phyloP scores from a whole-genome alignment of 2,797 vertebrate genomes.

The Silurus lanzhouensis region DNA sequence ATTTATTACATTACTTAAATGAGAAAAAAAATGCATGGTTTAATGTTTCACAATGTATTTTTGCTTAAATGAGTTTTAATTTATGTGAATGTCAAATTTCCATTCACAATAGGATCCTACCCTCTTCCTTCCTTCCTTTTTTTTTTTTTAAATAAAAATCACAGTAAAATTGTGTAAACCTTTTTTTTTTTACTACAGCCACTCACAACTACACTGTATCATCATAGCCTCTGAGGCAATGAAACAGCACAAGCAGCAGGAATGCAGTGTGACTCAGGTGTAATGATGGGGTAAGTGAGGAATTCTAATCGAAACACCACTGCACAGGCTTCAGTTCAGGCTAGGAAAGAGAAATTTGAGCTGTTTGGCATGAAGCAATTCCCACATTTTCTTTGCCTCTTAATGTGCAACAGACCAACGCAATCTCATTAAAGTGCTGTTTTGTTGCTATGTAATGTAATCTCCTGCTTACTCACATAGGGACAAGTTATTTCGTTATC shows the following conservation, averaged over 20 bases:
- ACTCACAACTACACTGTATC: neutral
- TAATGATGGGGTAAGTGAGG: slow-evolving; percentile 60
- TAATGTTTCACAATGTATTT: neutral
- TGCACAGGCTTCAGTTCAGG: slow-evolving; percentile 56
- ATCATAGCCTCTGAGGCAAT: slow-evolving; percentile 5
- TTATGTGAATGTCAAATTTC: slow-evolving; percentile 21
- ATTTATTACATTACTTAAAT: slow-evolving; percentile 55
- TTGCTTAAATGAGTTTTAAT: neutral
- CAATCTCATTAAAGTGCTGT: slow-evolving; percentile 38
- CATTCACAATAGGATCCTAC: neutral
- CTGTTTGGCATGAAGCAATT: slow-evolving; percentile 70
- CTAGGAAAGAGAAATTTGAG: slow-evolving; percentile 53
- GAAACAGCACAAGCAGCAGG: slow-evolving; percentile 25
- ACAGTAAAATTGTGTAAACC: neutral
- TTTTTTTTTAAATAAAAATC: slow-evolving; percentile 34
- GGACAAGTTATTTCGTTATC: slow-evolving; percentile 16
- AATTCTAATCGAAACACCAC: slow-evolving; percentile 60
- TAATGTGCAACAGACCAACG: slow-evolving; percentile 21
- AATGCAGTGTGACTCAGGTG: slow-evolving; percentile 42
- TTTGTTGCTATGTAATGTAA: slow-evolving; percentile 36
- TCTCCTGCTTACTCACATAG: slow-evolving; percentile 22
- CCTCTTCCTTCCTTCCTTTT: too few relatives aligned
- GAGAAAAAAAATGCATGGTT: too few relatives aligned
- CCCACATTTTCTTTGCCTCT: slow-evolving; percentile 47
- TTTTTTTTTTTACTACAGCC: neutral